These are phyloP conservation scores for Vidua macroura DNA, from an alignment of 2,113 vertebrate genomes.

Conservation along the genomic window DNA sequence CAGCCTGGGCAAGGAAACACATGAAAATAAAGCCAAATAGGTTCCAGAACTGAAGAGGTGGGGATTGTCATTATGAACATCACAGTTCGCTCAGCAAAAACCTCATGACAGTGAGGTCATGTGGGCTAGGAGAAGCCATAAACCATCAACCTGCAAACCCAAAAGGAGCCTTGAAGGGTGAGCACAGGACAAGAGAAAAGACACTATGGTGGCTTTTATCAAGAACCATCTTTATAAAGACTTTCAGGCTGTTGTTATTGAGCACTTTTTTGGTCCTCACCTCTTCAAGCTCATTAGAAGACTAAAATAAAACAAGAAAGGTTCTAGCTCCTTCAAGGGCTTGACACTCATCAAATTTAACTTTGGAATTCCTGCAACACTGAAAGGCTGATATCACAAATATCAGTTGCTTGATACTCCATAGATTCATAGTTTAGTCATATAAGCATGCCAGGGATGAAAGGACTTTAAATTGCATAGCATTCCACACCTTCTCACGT, in stretches of 20 bases:
- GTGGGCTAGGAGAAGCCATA: not conserved
- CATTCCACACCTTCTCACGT: not conserved
- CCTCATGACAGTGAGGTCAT: not conserved
- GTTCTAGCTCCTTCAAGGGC: not conserved
- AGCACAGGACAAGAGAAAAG: not conserved
- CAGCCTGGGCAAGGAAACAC: not conserved
- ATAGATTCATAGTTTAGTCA: not conserved
- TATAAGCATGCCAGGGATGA: not conserved
- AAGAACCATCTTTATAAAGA: not conserved
- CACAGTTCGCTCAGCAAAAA: accelerated
- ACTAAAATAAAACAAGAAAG: not conserved
- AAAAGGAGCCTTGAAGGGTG: not conserved
- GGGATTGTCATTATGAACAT: not conserved
- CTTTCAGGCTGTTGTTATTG: not conserved
- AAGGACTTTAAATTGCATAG: not conserved
- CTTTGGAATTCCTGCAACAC: not conserved
- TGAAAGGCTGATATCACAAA: not conserved
- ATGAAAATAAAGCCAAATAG: not conserved
- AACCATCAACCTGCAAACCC: not conserved
- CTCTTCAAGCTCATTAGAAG: not conserved
- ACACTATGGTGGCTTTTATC: not conserved
- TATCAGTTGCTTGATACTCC: not conserved
- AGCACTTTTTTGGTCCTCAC: not conserved
- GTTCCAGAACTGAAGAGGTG: not conserved
- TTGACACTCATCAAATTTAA: not conserved